Evolutionary conservation across 1,140 invertebrate genomes (phyloP), one percentile per base, ranked within the genome.

Genomic region (Triops cancriformis): DNA sequence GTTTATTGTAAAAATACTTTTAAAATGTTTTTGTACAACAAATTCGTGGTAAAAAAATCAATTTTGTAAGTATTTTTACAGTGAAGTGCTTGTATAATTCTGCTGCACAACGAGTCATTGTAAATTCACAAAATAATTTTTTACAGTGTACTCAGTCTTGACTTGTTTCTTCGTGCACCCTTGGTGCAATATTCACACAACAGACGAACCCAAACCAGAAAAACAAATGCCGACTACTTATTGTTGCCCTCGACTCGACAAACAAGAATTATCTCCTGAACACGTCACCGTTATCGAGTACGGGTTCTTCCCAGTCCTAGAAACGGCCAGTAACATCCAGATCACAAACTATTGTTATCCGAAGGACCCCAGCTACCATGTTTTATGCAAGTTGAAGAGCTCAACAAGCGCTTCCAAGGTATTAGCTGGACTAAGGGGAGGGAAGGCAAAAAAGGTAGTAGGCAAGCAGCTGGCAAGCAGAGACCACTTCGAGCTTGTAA

Each of bases 271-370:
- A 64, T 45, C 51, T 64, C 51, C 18, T 64, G 6, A 23, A 64
- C 51, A 64, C 51, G 10, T 64, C 51, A 64, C 51, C 51, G 51
- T 64, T 64, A 64, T 64, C 51, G 51, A 64, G 51, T 64, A 64
- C 51, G 51, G 51, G 51, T n/a, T 14, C 45, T 64, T 5, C 14
- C 51, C 51, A 23, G 51, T 9, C 51, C 14, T 18, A 23, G 51
- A 6, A 37, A 37, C 31, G 31, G 31, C 31, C 31, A n/a, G 51
- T 23, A 64, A 64, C 5, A 64, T 64, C 51, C 51, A 18, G 51
- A 64, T 37, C 31, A n/a, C n/a, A 23, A 64, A 23, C 51, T 64
- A 64, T 64, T 64, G 51, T 64, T 64, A 14, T 23, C 9, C 45
- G 10, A 23, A 23, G 51, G 51, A 64, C 45, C 51, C 18, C 18